Percentiles rank a stretch among this genome's conserved stretches.
These are phyloP conservation scores for Neolamprologus fasciatus DNA, from an alignment of 2,113 vertebrate species.

Conservation along the genomic window DNA sequence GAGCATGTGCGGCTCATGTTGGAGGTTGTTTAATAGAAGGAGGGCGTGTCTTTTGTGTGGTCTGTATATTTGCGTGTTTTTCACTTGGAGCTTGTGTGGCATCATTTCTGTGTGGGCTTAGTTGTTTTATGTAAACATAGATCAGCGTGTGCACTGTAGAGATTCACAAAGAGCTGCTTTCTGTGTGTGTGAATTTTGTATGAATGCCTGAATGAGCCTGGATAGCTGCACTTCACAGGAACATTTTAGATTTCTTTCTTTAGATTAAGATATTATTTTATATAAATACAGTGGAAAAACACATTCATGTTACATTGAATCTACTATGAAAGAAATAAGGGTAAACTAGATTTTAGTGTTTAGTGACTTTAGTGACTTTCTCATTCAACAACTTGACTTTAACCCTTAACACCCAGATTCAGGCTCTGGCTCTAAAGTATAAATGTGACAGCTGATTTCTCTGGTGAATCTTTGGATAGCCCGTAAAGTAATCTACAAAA, in stretches of 20 bases:
- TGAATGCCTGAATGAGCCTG: not conserved
- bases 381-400: accelerated
- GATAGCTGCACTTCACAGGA: not conserved
- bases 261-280: not conserved
- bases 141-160: not conserved
- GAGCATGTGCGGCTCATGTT: not conserved
- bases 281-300: not conserved
- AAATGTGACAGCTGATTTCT: not conserved
- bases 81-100: not conserved
- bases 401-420: not conserved
- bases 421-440: not conserved
- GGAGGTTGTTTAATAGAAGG: not conserved
- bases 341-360: accelerated
- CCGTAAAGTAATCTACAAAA: accelerated
- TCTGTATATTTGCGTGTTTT: not conserved
- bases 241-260: not conserved
- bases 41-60: not conserved
- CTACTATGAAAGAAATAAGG: not conserved
- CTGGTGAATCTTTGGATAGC: not conserved
- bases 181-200: accelerated
- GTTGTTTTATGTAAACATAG: not conserved
- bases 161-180: not conserved
- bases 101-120: not conserved
- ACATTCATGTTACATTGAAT: not conserved
- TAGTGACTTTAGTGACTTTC: not conserved